Base-by-base conservation (phyloP, 2,113 vertebrate genomes). In the Agapornis roseicollis region DNA sequence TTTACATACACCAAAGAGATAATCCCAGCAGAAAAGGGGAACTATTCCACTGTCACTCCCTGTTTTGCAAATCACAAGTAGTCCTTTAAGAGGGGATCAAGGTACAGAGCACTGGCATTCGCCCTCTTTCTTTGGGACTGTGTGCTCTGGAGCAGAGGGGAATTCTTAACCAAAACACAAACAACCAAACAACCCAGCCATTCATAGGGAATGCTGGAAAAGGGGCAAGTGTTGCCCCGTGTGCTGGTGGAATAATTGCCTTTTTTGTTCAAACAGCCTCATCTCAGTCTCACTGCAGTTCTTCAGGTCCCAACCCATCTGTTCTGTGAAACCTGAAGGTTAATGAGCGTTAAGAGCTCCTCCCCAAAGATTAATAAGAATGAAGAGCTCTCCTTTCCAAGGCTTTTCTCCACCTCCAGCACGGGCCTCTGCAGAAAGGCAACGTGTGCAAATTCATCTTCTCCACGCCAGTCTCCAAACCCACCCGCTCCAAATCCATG, bases 291-390 rank as follows among this genome's bases (percentile, higher is more conserved):
- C 11, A 0, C 60, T 89, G 73, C 85, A 70, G 28, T 37, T 29
- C 89, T 80, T 80, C 73, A 71, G 66, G 68, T 61, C 82, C 80
- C 63, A 87, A 83, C 80, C 72, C 94, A 87, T 86, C 89, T 89
- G 89, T 87, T 70, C 58, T 74, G 85, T 17, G 37, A 83, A 80
- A 71, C 74, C 84, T 65, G 66, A 50, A 88, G 91, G 83, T 87
- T 74, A 94, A 94, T 66, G 80, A 80, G 82, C 52, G 0, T 71
- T 41, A 89, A 92, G 89, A 87, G 46, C 78, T 94, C 89, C 85
- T 91, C 77, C 78, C 68, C 63, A 68, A 83, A 89, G 81, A 80
- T 87, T 79, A 89, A 63, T 80, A 61, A 87, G 78, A 86, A 76
- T 27, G 72, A 89, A 84, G 78, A 72, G 22, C 17, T 89, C 50